Conservation (phyloP, 2,797 vertebrate genomes). For the Chrosomus eos region DNA sequence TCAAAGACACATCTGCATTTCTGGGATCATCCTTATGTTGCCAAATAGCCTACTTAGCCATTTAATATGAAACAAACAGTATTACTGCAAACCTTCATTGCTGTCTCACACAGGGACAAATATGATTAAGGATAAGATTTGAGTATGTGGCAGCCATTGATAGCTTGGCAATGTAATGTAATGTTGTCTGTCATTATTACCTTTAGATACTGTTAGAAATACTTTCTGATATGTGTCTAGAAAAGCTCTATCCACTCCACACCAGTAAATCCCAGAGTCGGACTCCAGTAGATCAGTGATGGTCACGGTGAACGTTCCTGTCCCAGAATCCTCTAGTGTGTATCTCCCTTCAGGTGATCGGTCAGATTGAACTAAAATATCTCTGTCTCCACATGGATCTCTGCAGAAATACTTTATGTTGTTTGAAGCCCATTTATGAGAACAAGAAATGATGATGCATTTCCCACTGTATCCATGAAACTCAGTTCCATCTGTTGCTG, state of each 20-base stretch:
- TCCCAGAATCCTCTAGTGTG: not conserved
- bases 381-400: not conserved
- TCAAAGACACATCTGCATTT: not conserved
- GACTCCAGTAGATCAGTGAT: constrained; percentile 41
- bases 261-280: constrained; percentile 50
- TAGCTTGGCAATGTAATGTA: not conserved
- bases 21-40: not conserved
- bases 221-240: not conserved
- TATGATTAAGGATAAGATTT: not conserved
- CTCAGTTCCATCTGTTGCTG: too few relatives aligned
- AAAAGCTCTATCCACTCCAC: not conserved
- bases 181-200: not conserved
- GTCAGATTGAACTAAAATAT: constrained; percentile 12
- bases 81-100: too few relatives aligned
- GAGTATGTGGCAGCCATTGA: not conserved
- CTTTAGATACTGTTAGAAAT: not conserved
- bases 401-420: constrained; percentile 51
- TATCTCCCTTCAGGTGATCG: not conserved
- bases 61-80: not conserved
- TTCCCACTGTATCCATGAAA: too few relatives aligned
- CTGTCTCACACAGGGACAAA: not conserved
- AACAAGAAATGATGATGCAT: too few relatives aligned
- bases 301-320: constrained; percentile 7
- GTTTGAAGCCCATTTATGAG: not conserved
- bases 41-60: not conserved